Conservation (phyloP, 2,113 vertebrate genomes). For the Anthoscopus minutus region DNA sequence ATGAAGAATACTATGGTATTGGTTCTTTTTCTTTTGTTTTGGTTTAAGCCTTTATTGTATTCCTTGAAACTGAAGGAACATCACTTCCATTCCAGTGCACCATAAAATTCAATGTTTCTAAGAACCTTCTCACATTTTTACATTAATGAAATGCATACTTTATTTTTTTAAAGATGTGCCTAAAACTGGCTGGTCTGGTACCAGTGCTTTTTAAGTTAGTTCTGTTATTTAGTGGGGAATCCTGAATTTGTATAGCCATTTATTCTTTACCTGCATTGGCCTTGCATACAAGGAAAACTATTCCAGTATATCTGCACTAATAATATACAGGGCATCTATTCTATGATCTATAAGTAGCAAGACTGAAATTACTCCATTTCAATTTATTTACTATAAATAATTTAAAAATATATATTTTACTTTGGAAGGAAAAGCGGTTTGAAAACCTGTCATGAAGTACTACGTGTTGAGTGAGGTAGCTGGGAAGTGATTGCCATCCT, state of each 20-base stretch:
- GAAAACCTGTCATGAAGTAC: background rate
- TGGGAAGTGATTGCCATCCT: background rate
- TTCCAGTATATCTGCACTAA: background rate
- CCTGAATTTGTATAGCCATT: conserved; percentile 32
- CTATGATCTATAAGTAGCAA: background rate
- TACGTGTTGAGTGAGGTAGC: background rate
- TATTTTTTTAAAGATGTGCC: conserved; percentile 63
- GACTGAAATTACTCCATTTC: background rate
- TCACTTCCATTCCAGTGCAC: conserved; percentile 42
- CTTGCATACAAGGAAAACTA: background rate
- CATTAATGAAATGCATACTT: background rate
- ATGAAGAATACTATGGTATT: conserved; percentile 12
- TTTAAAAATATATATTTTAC: background rate
- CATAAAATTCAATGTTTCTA: background rate
- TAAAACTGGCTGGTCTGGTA: conserved; percentile 58
- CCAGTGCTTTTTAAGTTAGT: conserved; percentile 55
- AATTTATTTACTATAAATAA: background rate
- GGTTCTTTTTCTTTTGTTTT: background rate
- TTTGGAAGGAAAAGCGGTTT: background rate
- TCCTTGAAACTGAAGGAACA: conserved; percentile 35
- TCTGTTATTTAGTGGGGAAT: background rate
- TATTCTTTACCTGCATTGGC: conserved; percentile 50
- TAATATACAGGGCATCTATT: background rate
- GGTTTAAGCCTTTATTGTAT: background rate
- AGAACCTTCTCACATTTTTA: background rate